These are phyloP conservation scores for Buphagus erythrorhynchus DNA, from an alignment of 2,797 vertebrate species.

Conservation along the genomic window DNA sequence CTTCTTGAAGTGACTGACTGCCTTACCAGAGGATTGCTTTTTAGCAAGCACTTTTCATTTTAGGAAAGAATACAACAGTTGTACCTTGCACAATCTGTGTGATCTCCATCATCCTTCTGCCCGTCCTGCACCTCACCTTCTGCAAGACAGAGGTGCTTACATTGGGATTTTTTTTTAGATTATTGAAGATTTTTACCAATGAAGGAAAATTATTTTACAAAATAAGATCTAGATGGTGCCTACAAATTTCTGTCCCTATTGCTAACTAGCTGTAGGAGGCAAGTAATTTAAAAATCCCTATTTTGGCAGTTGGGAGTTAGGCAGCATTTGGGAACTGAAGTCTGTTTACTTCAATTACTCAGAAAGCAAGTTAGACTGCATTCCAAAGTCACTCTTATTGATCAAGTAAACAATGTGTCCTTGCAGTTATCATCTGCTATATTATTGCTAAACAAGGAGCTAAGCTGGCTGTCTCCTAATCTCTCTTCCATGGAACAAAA, in stretches of 20 bases:
- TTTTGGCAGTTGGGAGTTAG: neutral
- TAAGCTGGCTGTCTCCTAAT: neutral
- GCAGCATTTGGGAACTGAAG: neutral
- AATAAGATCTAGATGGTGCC: neutral
- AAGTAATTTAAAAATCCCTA: neutral
- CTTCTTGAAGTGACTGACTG: neutral
- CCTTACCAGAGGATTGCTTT: neutral
- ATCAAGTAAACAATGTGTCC: neutral
- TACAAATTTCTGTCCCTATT: neutral
- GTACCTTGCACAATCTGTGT: neutral
- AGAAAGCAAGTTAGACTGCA: neutral
- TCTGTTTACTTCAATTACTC: neutral
- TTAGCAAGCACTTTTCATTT: neutral
- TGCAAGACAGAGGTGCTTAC: neutral
- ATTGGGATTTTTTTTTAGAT: neutral
- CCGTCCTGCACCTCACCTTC: neutral
- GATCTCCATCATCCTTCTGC: neutral
- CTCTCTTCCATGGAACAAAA: neutral
- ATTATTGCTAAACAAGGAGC: neutral
- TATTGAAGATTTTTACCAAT: neutral
- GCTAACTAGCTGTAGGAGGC: neutral
- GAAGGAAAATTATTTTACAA: neutral
- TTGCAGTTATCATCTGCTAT: neutral
- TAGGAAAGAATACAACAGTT: neutral
- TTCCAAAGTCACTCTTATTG: neutral